These are phyloP conservation scores for Megalonaias nervosa DNA, from an alignment of 1,140 invertebrate genomes.

Conservation along the genomic window DNA sequence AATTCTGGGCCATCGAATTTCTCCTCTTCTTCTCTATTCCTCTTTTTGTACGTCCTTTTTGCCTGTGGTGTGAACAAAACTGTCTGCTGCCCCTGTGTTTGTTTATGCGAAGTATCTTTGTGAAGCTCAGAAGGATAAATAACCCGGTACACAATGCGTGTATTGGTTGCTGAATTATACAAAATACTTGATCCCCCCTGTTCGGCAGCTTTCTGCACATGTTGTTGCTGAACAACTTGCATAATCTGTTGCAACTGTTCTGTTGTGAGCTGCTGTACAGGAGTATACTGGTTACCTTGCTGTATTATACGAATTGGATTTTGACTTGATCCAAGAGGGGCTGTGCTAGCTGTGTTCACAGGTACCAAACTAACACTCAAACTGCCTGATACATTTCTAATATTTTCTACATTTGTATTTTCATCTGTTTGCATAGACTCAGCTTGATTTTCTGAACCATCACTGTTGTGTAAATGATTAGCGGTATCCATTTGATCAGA, in stretches of 20 bases:
- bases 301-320: conserved; percentile 80
- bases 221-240: conserved; percentile 76
- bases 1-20: conserved; percentile 66
- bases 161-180: conserved; percentile 76
- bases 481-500: background rate
- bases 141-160: conserved; percentile 76
- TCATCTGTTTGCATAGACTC: background rate
- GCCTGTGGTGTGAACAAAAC: conserved; percentile 20
- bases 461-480: background rate
- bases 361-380: conserved; percentile 46
- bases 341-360: conserved; percentile 67
- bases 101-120: conserved; percentile 43
- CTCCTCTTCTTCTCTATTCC: conserved; percentile 65
- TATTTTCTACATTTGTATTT: background rate
- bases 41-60: conserved; percentile 55
- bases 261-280: conserved; percentile 76
- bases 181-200: conserved; percentile 72
- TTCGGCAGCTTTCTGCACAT: conserved; percentile 67
- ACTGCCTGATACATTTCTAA: background rate
- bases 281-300: conserved; percentile 76
- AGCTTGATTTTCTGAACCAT: too few relatives aligned
- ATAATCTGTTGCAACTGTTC: conserved; percentile 78
- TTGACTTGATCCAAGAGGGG: conserved; percentile 75
- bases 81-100: conserved; percentile 43
- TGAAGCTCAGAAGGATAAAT: conserved; percentile 72